Conservation (phyloP, 2,113 vertebrate species). For the Dasyurus viverrinus region DNA sequence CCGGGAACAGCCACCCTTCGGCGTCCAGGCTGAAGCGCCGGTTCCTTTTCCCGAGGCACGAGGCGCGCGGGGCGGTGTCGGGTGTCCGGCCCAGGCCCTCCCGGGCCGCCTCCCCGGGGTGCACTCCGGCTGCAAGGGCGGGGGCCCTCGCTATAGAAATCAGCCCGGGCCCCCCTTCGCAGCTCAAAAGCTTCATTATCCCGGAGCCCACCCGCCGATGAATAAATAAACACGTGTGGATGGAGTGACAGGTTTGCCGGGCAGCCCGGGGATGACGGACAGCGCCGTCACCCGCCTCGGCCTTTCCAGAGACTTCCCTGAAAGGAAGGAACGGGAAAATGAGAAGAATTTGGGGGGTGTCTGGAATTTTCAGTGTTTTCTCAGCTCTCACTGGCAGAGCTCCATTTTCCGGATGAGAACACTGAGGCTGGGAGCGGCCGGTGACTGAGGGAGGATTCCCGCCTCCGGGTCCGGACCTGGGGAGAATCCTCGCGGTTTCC, state of each 20-base stretch:
- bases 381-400: background rate
- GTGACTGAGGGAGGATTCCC: background rate
- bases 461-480: background rate
- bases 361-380: background rate
- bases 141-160: background rate
- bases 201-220: background rate
- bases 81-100: background rate
- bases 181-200: background rate
- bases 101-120: background rate
- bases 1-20: background rate
- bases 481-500: background rate
- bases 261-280: background rate
- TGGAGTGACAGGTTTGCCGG: background rate
- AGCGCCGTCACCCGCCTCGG: background rate
- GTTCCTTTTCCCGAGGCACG: background rate
- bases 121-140: background rate
- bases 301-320: background rate
- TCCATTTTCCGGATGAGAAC: background rate
- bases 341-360: background rate
- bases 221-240: background rate
- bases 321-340: background rate
- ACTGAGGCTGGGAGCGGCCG: too few relatives aligned
- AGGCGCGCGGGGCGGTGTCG: background rate
- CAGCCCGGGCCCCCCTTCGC: background rate
- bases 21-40: background rate